A percentile compares a stretch with the other conserved stretches of the same genome.
Conservation (phyloP, 2,888 invertebrate genomes). For the Theretra japonica region DNA sequence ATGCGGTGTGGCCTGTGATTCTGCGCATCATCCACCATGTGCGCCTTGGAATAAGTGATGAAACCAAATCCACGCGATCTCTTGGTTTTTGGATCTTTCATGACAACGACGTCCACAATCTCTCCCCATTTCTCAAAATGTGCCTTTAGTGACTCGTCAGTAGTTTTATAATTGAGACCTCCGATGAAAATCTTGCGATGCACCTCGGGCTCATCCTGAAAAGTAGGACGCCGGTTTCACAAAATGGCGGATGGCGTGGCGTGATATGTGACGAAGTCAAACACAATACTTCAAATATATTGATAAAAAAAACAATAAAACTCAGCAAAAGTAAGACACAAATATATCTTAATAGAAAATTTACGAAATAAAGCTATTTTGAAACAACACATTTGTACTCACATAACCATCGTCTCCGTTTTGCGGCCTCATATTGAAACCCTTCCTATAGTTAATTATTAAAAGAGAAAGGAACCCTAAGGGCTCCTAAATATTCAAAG, state of each 20-base stretch:
- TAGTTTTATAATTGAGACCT: slow-evolving; percentile 96
- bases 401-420: slow-evolving; percentile 81
- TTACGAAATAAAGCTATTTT: slow-evolving; percentile 2
- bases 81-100: slow-evolving; percentile 98
- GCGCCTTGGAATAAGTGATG: slow-evolving; percentile 96
- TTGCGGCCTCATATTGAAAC: slow-evolving; percentile 73
- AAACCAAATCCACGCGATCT: slow-evolving; percentile 99
- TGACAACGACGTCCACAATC: slow-evolving; percentile 97
- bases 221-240: slow-evolving; percentile 52
- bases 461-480: neutral
- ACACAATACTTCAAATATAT: neutral
- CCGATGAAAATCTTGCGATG: slow-evolving; percentile 98
- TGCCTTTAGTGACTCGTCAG: slow-evolving; percentile 95
- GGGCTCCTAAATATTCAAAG: neutral
- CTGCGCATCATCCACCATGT: slow-evolving; percentile 99
- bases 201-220: slow-evolving; percentile 90
- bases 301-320: neutral
- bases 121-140: slow-evolving; percentile 99
- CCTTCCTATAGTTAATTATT: slow-evolving; percentile 32
- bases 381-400: slow-evolving; percentile 53
- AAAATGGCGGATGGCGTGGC: slow-evolving; percentile 75
- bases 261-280: slow-evolving; percentile 35
- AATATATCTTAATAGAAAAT: slow-evolving; percentile 1
- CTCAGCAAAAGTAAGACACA: slow-evolving; percentile 17
- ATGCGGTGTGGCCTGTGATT: slow-evolving; percentile 95